Evolutionary conservation across 2,113 vertebrate genomes (phyloP), one percentile per base, ranked within the genome.

Genomic region (Sebastes fasciatus): DNA sequence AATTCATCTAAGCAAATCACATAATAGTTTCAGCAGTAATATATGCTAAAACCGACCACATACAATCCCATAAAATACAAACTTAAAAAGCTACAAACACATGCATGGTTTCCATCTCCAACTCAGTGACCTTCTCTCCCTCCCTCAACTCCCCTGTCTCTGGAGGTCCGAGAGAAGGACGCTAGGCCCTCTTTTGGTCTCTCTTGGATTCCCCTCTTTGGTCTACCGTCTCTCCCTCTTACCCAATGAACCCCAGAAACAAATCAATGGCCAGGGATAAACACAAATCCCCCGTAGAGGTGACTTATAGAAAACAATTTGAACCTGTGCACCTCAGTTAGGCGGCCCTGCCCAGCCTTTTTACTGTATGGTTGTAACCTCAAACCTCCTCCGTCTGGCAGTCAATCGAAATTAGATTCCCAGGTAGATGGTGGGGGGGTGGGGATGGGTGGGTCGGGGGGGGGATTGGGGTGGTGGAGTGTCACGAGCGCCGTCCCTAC

Each of bases 251-350:
- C 85, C 91, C 87, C 84, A 80, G 88, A 82, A 86, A 89, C 91
- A 90, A 94, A 94, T 95, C 93, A 94, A 94, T 94, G 92, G 83
- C 79, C 57, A 63, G 89, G 89, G 91, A 91, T 93, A 89, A 94
- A 87, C 92, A 88, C 85, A 92, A 93, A 92, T 93, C 91, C 94
- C 91, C 92, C 48, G 66, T 70, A 93, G 93, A 92, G 89, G 92
- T 94, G 93, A 94, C 93, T 95, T 93, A 93, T 93, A 92, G 92
- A 93, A 92, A 93, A 94, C 94, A 92, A 89, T 93, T 93, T 93
- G 93, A 93, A 91, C 94, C 80, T 68, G 76, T 3, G 74, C 86
- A 83, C 87, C 87, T 88, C 73, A 63, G 88, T 89, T 83, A 84
- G 86, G 69, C 85, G 46, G 80, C 71, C 77, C 79, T 83, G 76